A percentile compares a stretch with the other conserved stretches of the same genome.
These are phyloP conservation scores for Luehdorfia chinensis DNA, from an alignment of 1,140 invertebrate genomes.

Conservation along the genomic window DNA sequence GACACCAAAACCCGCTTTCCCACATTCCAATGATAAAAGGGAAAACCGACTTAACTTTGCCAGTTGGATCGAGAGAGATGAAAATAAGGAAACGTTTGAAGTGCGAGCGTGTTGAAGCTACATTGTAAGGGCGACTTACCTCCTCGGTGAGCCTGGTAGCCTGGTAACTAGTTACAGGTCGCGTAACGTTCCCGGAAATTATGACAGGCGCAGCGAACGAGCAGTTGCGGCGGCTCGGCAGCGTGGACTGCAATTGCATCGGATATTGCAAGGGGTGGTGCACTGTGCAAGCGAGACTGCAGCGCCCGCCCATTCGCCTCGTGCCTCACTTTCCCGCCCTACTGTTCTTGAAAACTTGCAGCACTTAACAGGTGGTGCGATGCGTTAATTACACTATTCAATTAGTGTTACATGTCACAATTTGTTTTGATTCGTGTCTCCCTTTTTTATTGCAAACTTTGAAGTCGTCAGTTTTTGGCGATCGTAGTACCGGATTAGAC, in stretches of 20 bases:
- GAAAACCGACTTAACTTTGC: slow-evolving; percentile 56
- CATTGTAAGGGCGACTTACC: slow-evolving; percentile 65
- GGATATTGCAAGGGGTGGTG: slow-evolving; percentile 62
- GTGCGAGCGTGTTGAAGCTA: slow-evolving; percentile 47
- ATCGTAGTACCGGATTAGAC: no score
- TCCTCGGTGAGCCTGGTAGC: slow-evolving; percentile 46
- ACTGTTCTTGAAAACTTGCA: slow-evolving; percentile 59
- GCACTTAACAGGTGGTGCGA: slow-evolving; percentile 43
- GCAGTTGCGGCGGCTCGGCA: slow-evolving; percentile 50
- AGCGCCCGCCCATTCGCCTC: slow-evolving; percentile 68
- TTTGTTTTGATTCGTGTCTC: not conserved
- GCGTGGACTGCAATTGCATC: slow-evolving; percentile 62
- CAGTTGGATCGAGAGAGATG: slow-evolving; percentile 36
- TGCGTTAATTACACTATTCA: slow-evolving; percentile 34
- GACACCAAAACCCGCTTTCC: slow-evolving; percentile 71
- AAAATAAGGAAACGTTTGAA: slow-evolving; percentile 26
- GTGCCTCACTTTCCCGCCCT: slow-evolving; percentile 73
- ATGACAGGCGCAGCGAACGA: slow-evolving; percentile 44
- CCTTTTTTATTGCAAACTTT: not conserved
- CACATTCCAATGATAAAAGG: slow-evolving; percentile 73
- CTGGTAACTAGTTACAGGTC: slow-evolving; percentile 70
- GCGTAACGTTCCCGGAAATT: slow-evolving; percentile 50
- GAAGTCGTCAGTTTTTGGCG: no score
- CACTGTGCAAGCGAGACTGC: slow-evolving; percentile 72
- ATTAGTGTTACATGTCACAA: slow-evolving; percentile 16